Evolutionary conservation across 1,140 invertebrate species (phyloP).

Genomic region (Yoshiicerus persimilis): DNA sequence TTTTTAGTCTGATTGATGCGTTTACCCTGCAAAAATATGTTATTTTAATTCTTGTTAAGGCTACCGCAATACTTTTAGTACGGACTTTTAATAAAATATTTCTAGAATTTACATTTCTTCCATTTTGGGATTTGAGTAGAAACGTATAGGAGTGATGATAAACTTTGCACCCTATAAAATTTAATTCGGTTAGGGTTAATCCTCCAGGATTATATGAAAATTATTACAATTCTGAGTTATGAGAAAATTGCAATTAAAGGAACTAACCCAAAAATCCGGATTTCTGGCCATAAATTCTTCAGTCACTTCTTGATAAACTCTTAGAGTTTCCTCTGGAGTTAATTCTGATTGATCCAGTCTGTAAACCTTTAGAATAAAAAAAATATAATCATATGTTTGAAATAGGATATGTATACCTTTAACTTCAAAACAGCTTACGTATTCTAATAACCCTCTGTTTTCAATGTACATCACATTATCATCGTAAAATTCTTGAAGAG

Average conservation of each 20-base stretch:
- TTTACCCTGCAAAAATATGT: not conserved
- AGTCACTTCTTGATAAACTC: constrained; percentile 62
- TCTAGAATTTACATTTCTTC: not conserved
- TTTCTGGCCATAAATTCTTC: constrained; percentile 64
- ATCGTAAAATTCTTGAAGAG: constrained; percentile 68
- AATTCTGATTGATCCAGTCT: constrained; percentile 62
- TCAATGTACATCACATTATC: constrained; percentile 81
- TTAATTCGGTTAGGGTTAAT: not conserved
- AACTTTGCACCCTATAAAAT: constrained; percentile 61
- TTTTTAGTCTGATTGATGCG: not conserved
- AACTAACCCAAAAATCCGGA: constrained; percentile 61
- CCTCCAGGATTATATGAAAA: too few relatives aligned
- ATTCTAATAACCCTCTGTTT: constrained; percentile 61
- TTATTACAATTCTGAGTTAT: not conserved
- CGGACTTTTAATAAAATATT: not conserved
- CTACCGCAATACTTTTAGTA: not conserved
- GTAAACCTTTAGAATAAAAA: not conserved
- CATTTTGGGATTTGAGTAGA: not conserved
- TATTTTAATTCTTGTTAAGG: not conserved
- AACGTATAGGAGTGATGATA: constrained; percentile 60
- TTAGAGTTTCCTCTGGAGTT: constrained; percentile 59
- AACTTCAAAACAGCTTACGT: constrained; percentile 5
- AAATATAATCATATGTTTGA: not conserved
- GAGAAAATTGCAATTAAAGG: too few relatives aligned
- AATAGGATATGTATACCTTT: not conserved